phyloP scores from a whole-genome alignment of 2,888 invertebrate genomes.

The Thalpophila matura region DNA sequence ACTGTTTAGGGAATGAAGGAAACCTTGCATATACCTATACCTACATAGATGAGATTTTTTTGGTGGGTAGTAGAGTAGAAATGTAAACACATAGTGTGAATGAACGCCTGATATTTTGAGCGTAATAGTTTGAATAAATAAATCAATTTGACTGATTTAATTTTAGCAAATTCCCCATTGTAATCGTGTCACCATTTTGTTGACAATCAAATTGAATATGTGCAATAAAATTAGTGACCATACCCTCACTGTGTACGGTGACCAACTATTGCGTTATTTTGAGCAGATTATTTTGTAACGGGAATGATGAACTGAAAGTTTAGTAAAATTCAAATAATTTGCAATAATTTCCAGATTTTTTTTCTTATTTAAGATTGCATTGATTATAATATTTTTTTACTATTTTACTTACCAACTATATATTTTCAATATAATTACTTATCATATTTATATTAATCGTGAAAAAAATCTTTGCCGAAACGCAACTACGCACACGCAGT shows the following conservation, averaged over 20 bases:
- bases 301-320: neutral
- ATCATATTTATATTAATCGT: neutral
- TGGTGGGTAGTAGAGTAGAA: conserved; percentile 8
- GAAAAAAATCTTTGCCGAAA: neutral
- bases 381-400: too few relatives aligned
- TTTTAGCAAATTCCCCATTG: conserved; percentile 45
- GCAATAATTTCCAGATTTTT: neutral
- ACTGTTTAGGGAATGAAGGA: conserved; percentile 65
- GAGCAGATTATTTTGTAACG: conserved; percentile 2
- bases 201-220: conserved; percentile 61
- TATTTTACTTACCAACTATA: too few relatives aligned
- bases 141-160: conserved; percentile 44
- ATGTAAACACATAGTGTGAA: conserved; percentile 2
- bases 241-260: conserved; percentile 49
- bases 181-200: conserved; percentile 55
- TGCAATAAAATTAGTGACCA: conserved; percentile 66
- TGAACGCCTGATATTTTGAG: conserved; percentile 7
- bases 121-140: conserved; percentile 34
- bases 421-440: too few relatives aligned
- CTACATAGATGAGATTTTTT: conserved; percentile 16
- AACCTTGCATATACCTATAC: conserved; percentile 56
- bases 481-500: too few relatives aligned
- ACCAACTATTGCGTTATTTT: conserved; percentile 28
- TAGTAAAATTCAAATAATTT: neutral
- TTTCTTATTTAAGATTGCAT: neutral